These are phyloP conservation scores for Argynnis bischoffii DNA, from an alignment of 2,888 invertebrate species.

Conservation along the genomic window DNA sequence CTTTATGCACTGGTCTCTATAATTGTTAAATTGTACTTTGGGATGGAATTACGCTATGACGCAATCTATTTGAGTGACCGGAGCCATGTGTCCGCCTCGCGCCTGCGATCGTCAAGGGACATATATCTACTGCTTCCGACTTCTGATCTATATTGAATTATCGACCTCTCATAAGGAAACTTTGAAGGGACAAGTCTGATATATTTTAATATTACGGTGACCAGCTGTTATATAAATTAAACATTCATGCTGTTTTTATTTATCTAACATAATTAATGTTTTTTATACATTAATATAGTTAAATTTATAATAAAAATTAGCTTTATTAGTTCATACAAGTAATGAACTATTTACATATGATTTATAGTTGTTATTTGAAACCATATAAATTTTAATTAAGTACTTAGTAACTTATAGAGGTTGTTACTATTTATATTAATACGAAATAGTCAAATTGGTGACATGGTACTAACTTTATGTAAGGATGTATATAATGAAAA, in stretches of 20 bases:
- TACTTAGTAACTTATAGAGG: too few relatives aligned
- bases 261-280: not conserved
- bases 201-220: slow-evolving; percentile 20
- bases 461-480: slow-evolving; percentile 7
- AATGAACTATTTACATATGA: too few relatives aligned
- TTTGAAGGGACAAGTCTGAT: slow-evolving; percentile 41
- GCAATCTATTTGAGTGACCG: slow-evolving; percentile 77
- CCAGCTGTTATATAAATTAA: slow-evolving; percentile 12
- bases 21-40: slow-evolving; percentile 70
- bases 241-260: not conserved
- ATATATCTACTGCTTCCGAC: slow-evolving; percentile 49
- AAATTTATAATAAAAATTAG: too few relatives aligned
- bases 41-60: slow-evolving; percentile 68
- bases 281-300: too few relatives aligned
- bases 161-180: slow-evolving; percentile 55
- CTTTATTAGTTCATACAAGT: too few relatives aligned
- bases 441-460: not conserved
- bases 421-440: too few relatives aligned
- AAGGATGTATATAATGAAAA: slow-evolving; percentile 26
- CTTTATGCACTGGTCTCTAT: slow-evolving; percentile 74
- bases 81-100: slow-evolving; percentile 58
- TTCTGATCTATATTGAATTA: slow-evolving; percentile 57
- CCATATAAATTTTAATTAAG: too few relatives aligned
- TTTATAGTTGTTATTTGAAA: too few relatives aligned
- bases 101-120: slow-evolving; percentile 47